Evolutionary conservation across 2,113 vertebrate genomes (phyloP).

Genomic region (Cairina moschata): DNA sequence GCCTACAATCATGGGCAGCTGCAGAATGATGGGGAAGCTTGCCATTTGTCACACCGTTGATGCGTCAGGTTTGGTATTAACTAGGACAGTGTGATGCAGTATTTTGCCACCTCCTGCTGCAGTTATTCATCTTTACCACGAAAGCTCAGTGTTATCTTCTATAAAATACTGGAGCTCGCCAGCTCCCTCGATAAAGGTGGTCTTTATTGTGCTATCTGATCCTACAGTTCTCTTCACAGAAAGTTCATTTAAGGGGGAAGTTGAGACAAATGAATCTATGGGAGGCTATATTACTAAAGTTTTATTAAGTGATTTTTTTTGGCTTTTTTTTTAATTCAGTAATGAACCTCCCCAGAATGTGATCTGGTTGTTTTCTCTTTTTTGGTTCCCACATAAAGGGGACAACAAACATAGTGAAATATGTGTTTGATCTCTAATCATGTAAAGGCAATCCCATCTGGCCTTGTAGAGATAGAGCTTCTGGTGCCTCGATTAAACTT

Average conservation of each 20-base stretch:
- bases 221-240: neutral
- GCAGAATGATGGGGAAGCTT: neutral
- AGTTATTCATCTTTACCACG: neutral
- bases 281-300: neutral
- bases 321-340: neutral
- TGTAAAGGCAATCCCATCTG: neutral
- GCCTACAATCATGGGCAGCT: neutral
- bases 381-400: neutral
- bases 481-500: neutral
- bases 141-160: neutral
- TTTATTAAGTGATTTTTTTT: neutral
- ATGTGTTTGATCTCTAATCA: accelerated
- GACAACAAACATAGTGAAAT: neutral
- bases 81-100: neutral
- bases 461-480: neutral
- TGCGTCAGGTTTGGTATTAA: neutral
- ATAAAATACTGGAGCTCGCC: neutral
- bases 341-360: accelerated
- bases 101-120: conserved; percentile 3
- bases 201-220: neutral
- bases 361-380: neutral
- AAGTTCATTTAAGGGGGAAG: neutral
- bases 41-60: neutral
- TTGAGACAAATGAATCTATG: neutral
- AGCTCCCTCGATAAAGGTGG: neutral